Base-by-base conservation (phyloP, 1,140 invertebrate genomes). In the Drosophila sproati region DNA sequence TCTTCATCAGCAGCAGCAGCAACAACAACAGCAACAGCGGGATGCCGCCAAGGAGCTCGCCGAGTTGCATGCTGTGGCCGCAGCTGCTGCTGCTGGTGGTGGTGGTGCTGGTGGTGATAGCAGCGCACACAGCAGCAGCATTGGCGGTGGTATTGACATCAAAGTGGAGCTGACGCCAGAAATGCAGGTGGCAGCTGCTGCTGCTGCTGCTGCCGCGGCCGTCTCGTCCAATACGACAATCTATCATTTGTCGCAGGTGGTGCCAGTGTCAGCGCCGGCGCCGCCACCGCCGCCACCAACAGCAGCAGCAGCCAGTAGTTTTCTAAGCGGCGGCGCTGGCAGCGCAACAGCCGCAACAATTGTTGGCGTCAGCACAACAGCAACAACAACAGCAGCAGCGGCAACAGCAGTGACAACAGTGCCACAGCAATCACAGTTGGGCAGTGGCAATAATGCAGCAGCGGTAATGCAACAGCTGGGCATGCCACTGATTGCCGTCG, bases 201-300 rank as follows among this genome's bases (percentile, higher is more conserved):
- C 79, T 4, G 80, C 73, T 12, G 81, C 77, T 5, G 78, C 79
- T 4, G 80, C 73, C 7, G 72, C 52, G 0, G 71, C 64, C 7
- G 69, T 69, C 37, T 74, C 57, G 3, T 62, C 47, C 8, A 81
- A 75, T 48, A 50, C 85, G 28, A 89, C 85, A 32, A 88, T 88
- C 20, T 88, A 88, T 51, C 85, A 88, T 35, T 60, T 88, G 32
- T 87, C 85, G 32, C 85, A 89, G 45, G 31, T 90, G 43, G 85
- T 89, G 6, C 80, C 85, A 3, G 73, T 69, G 7, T 47, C 62
- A 3, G 64, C 54, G 4, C 55, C 37, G 0, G 3, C 50, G 29
- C 43, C 73, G 41, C 69, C 82, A 3, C 75, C 83, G 32, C 71
- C 85, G 10, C 74, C 80, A 32, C 61, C 80, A 5, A 76, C 80